phyloP scores from a whole-genome alignment of 2,888 invertebrate genomes.

The Nomada lathburiana region DNA sequence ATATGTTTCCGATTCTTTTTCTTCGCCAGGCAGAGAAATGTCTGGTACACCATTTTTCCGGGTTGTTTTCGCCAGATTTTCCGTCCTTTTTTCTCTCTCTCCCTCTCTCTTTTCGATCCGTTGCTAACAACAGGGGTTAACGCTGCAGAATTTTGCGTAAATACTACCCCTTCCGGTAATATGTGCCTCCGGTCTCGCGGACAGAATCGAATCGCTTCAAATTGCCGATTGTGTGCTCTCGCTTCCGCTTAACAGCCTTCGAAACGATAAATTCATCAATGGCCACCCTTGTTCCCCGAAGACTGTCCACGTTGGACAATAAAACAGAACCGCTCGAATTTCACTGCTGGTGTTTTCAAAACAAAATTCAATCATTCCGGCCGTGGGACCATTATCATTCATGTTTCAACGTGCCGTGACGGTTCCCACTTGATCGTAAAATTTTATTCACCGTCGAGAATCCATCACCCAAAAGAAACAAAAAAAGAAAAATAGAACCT shows the following conservation, averaged over 20 bases:
- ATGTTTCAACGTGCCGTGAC: constrained; percentile 29
- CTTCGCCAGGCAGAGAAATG: constrained; percentile 56
- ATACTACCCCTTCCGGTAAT: constrained; percentile 23
- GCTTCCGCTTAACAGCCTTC: constrained; percentile 31
- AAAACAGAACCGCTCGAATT: constrained; percentile 70
- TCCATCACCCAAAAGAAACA: neutral
- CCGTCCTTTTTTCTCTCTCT: neutral
- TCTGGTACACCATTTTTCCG: constrained; percentile 33
- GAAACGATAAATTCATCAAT: constrained; percentile 63
- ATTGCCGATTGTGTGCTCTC: constrained; percentile 34
- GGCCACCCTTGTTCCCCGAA: constrained; percentile 65
- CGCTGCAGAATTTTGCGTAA: constrained; percentile 36
- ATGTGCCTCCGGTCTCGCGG: constrained; percentile 24
- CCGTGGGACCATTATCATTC: constrained; percentile 61
- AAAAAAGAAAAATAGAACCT: neutral
- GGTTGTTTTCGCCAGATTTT: constrained; percentile 27
- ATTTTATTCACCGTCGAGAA: constrained; percentile 31
- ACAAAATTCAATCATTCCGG: constrained; percentile 73
- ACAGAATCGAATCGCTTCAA: constrained; percentile 49
- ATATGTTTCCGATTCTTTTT: constrained; percentile 73
- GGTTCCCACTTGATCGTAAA: constrained; percentile 58
- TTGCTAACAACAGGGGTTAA: constrained; percentile 35
- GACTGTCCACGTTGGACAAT: constrained; percentile 54
- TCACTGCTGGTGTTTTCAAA: constrained; percentile 76
- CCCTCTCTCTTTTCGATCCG: constrained; percentile 8